Conservation (phyloP, 2,888 invertebrate genomes). For the Chironomus riparius region DNA sequence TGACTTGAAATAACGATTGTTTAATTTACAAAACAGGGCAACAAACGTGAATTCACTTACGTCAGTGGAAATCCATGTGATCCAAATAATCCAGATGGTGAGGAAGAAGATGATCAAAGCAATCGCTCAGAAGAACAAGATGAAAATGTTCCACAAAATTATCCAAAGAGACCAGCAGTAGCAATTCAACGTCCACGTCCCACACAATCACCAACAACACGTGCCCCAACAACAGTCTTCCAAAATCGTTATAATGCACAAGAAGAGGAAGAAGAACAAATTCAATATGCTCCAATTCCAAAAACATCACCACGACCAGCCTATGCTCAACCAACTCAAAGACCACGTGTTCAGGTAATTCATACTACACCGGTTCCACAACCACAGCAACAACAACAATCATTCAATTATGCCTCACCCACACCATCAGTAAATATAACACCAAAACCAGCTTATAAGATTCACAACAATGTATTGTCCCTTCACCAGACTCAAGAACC, state of each 20-base stretch:
- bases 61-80: conserved; percentile 80
- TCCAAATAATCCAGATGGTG: conserved; percentile 67
- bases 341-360: conserved; percentile 39
- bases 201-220: conserved; percentile 40
- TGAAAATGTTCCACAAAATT: conserved; percentile 54
- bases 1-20: background rate
- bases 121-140: conserved; percentile 48
- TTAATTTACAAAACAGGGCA: conserved; percentile 45
- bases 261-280: conserved; percentile 49
- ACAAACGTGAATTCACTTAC: conserved; percentile 77
- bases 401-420: conserved; percentile 34
- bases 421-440: conserved; percentile 48
- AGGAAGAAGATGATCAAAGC: conserved; percentile 48
- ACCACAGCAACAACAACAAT: conserved; percentile 28
- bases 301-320: conserved; percentile 35
- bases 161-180: conserved; percentile 48
- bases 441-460: conserved; percentile 49
- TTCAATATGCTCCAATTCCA: conserved; percentile 35
- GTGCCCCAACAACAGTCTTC: conserved; percentile 57
- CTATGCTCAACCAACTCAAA: conserved; percentile 33
- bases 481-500: conserved; percentile 48
- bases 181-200: conserved; percentile 49
- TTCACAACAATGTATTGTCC: conserved; percentile 35
- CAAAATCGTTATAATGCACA: conserved; percentile 60
- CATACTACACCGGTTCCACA: conserved; percentile 44